Evolutionary conservation across 2,888 invertebrate genomes (phyloP), one percentile per base, ranked within the genome.

Genomic region (Apodemia zela): DNA sequence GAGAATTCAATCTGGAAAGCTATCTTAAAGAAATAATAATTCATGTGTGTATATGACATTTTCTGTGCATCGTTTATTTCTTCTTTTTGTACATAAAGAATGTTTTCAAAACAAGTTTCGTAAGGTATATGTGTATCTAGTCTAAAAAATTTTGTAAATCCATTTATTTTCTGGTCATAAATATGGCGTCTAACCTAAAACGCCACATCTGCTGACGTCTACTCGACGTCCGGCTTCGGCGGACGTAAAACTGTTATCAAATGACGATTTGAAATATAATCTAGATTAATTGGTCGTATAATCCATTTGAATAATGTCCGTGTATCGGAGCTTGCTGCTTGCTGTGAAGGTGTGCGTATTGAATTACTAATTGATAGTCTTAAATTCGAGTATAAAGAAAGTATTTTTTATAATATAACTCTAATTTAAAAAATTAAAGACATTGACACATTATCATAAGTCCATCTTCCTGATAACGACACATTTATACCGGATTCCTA

Each of bases 201-300:
- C 54, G 17, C 17, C 17, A 47, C 59, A 49, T 61, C 42, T 49
- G 61, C 59, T 33, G 35, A 15, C 45, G 45, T 57, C 54, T 57
- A 57, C n/a, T n/a, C n/a, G 29, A 29, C 13, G 29, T 57, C 54
- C 54, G 54, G 54, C 29, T 8, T 7, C 11, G 21, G 51, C 8
- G 21, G 21, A 21, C 21, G 21, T 51, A 21, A 51, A 21, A 51
- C 21, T 51, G 51, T 25, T 57, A 51, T 21, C 13, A 51, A 51
- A 21, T 11, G 18, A 51, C 11, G 6, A 11, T 51, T 51, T 51
- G 18, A 51, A 51, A 51, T 11, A 18, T 51, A 51, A 51, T 47
- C 47, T 47, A 47, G 47, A 47, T 51, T 21, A 51, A 51, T 51
- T 51, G 21, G 51, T 51, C 51, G 3, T 21, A 51, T 11, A 17